Base-by-base conservation (phyloP, 2,113 vertebrate genomes). In the Scartelaos histophorus region DNA sequence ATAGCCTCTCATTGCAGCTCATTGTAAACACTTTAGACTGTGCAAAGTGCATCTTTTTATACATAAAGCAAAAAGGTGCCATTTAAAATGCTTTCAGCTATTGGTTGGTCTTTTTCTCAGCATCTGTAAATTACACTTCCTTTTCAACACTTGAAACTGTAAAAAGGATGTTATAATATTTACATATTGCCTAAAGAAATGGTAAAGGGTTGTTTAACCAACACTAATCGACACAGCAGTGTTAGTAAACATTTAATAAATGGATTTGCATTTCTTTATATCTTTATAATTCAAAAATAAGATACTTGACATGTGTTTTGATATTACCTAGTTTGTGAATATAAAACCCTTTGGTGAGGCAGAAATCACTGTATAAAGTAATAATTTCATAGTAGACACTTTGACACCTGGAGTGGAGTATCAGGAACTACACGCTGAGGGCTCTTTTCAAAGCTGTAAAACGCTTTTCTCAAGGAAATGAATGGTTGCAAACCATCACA, bases 371-470 rank as follows among this genome's bases (percentile, higher is more conserved):
- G 29, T 17, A 17, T 35, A 29, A 38, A 64, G 61, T 64, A 5
- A 38, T 34, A 19, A n/a, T 64, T 64, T 64, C 29, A 38, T 34
- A 35, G 25, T 61, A 57, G 56, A 64, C 29, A n/a, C 29, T 16
- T 34, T 64, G 17, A 38, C 61, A 64, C 16, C 61, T 62, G 61
- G 61, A 38, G 29, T 64, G 34, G 61, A 19, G 61, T 38, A n/a
- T 64, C 3, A 38, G 34, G 35, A 38, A 17, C 57, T 61, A 38
- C 29, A 11, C 7, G 7, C 2, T 64, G 57, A 38, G 29, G 25
- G 29, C 61, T 38, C 29, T n/a, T 38, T 38, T n/a, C 34, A 38
- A 38, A 17, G 29, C 29, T 62, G 29, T 34, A 62, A 62, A 62
- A 38, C 1, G 60, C 16, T 62, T 38, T 62, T 38, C 34, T 38